These are phyloP conservation scores for Grammomys surdaster DNA, from an alignment of 2,113 vertebrate species.

Conservation along the genomic window DNA sequence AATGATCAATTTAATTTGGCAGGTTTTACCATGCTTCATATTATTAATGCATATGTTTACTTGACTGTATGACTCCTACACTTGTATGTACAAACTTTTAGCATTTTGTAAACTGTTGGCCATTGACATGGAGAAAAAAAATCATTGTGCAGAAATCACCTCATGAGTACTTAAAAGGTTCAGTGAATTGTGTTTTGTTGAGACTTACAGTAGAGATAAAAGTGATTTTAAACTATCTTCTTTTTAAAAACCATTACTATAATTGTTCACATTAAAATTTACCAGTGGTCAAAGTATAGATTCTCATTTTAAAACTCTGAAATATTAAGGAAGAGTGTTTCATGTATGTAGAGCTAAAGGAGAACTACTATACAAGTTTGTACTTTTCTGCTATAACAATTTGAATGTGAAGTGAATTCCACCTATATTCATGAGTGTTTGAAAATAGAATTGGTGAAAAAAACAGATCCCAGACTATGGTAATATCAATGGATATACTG, in stretches of 20 bases:
- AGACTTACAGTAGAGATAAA: not conserved
- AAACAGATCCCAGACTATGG: rapidly evolving
- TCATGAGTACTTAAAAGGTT: not conserved
- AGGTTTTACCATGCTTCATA: not conserved
- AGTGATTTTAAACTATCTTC: not conserved
- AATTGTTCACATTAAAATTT: not conserved
- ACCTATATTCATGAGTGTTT: not conserved
- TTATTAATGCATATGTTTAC: not conserved
- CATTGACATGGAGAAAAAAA: too few relatives aligned
- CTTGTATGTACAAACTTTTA: not conserved
- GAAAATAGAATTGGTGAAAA: not conserved
- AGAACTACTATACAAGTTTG: not conserved
- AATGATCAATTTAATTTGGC: not conserved
- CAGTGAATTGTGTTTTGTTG: not conserved
- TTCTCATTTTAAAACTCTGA: not conserved
- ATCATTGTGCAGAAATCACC: not conserved
- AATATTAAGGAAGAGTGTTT: not conserved
- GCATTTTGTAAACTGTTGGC: not conserved
- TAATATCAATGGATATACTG: not conserved
- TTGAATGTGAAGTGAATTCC: not conserved
- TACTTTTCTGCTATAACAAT: not conserved
- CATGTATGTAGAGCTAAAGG: too few relatives aligned
- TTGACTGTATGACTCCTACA: not conserved
- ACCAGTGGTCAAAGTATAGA: too few relatives aligned
- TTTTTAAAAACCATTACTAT: not conserved